Base-by-base conservation (phyloP, 1,140 invertebrate species). In the Papilio aristodemus region DNA sequence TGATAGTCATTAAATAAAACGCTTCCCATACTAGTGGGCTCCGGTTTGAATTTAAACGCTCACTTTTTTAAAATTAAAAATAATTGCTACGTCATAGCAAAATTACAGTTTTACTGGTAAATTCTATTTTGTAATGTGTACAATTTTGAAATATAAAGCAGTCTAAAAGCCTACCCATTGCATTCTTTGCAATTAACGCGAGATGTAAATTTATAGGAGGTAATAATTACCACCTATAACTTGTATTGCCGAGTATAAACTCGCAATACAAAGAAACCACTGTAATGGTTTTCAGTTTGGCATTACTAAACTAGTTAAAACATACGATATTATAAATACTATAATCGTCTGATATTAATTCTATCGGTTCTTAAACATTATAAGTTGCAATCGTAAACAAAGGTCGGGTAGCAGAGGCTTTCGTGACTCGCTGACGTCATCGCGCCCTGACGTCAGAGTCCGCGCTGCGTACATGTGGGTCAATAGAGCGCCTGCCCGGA, bases 401-500 rank as follows among this genome's bases (percentile, higher is more conserved):
- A 66, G 63, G 69, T 25, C 71, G 60, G 22, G 22, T 38, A 68
- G 43, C 50, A 39, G 27, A 32, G 50, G 54, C 60, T 39, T 64
- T 66, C 41, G 63, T 66, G 63, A 32, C 63, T 50, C 22, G 39
- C 71, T 80, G 79, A 80, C 79, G 76, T 80, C 70, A 77, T 46
- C 68, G 32, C 50, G 57, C 37, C 70, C 72, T 81, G 79, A 81
- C 79, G 79, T 81, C 79, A 81, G 70, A 68, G 76, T 75, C 58
- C 41, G 57, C 57, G 62, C 22, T 76, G 78, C 75, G 78, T 80
- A 58, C 76, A 81, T 79, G 75, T 81, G 64, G 79, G 77, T 81
- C 75, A 81, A 77, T 75, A 73, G 78, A 76, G 71, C 78, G 64
- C 41, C 68, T 71, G 72, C 70, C 69, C 70, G 72, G 71, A 72